A percentile compares a stretch with the other conserved stretches of the same genome.
These are phyloP conservation scores for Xenentodon cancila DNA, from an alignment of 2,797 vertebrate genomes.

Conservation along the genomic window DNA sequence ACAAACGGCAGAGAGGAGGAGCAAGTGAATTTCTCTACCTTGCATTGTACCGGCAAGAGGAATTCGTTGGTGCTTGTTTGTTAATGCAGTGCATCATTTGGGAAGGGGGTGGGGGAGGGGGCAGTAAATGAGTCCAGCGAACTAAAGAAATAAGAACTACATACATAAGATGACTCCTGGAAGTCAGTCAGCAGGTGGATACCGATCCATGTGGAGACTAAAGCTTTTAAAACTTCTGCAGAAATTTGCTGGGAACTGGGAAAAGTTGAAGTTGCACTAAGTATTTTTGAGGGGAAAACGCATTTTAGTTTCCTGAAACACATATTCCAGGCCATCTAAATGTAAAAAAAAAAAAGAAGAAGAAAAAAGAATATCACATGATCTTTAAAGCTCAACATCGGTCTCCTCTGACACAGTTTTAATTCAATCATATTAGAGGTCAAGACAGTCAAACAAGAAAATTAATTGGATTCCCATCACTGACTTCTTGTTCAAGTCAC, in stretches of 20 bases:
- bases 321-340: slow-evolving; percentile 1
- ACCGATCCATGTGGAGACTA: not conserved
- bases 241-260: too few species aligned
- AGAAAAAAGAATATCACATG: too few species aligned
- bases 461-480: not conserved
- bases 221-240: too few species aligned
- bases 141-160: too few species aligned
- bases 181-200: not conserved
- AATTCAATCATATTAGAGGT: not conserved
- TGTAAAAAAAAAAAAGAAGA: too few species aligned
- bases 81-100: slow-evolving; percentile 41
- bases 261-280: too few species aligned
- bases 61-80: slow-evolving; percentile 62
- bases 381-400: not conserved
- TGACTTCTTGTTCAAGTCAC: not conserved
- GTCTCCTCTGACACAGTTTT: not conserved
- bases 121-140: too few species aligned
- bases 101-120: slow-evolving; percentile 11
- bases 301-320: slow-evolving; percentile 10
- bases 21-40: slow-evolving; percentile 32
- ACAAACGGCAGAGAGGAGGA: slow-evolving; percentile 35
- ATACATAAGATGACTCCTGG: too few species aligned
- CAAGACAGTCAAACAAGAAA: not conserved
- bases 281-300: too few species aligned
- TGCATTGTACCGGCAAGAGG: slow-evolving; percentile 51